phyloP scores from a whole-genome alignment of 30 jellyfish, hydroid and myxozoan genomes.

The Mastigias papua region DNA sequence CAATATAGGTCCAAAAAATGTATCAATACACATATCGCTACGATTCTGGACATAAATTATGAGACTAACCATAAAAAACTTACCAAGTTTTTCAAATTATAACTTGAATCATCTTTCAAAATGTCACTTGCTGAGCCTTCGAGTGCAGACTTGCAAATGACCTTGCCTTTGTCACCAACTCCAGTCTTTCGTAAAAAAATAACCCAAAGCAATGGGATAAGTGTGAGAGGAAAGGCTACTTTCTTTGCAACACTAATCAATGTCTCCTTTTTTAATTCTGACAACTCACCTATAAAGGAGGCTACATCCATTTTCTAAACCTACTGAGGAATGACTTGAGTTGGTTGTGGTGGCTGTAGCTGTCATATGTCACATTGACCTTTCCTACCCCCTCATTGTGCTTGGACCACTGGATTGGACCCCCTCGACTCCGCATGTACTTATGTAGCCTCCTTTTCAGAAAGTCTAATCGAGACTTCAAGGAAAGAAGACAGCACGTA shows the following conservation, averaged over 20 bases:
- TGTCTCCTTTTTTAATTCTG: constrained; percentile 27
- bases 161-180: neutral
- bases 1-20: no score
- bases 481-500: no score
- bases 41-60: no score
- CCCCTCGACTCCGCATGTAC: no score
- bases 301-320: constrained; percentile 40
- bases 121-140: neutral
- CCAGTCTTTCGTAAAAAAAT: constrained; percentile 13
- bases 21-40: no score
- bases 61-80: neutral
- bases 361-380: no score
- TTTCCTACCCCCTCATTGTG: no score
- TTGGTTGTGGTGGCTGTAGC: no score
- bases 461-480: no score
- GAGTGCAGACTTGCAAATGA: neutral
- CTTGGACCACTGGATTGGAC: no score
- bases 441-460: no score
- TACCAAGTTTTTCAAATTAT: constrained; percentile 43
- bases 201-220: constrained; percentile 42
- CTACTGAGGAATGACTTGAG: no score
- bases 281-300: neutral
- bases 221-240: constrained; percentile 20
- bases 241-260: constrained; percentile 10
- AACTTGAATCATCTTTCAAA: constrained; percentile 18